These are phyloP conservation scores for Synanthedon myopaeformis DNA, from an alignment of 2,888 invertebrate genomes.

Conservation along the genomic window DNA sequence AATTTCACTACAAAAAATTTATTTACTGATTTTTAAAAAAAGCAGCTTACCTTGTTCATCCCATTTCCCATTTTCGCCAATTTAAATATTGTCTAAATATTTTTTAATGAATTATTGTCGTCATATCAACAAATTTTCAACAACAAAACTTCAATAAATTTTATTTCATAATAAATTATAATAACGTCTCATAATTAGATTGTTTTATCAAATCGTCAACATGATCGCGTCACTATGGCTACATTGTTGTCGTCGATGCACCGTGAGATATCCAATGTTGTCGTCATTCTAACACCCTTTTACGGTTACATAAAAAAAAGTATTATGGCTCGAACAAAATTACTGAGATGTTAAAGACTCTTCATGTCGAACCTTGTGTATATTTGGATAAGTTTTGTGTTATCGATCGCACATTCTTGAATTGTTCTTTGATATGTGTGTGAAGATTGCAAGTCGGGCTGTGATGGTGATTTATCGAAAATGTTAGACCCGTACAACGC, in stretches of 20 bases:
- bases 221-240: slow-evolving; percentile 60
- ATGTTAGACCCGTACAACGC: slow-evolving; percentile 21
- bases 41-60: slow-evolving; percentile 84
- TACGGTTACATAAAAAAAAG: slow-evolving; percentile 24
- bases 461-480: slow-evolving; percentile 7
- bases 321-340: slow-evolving; percentile 8
- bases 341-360: not conserved
- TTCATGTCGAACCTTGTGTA: slow-evolving; percentile 2
- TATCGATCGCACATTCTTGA: slow-evolving; percentile 23
- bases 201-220: slow-evolving; percentile 50
- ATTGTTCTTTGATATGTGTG: not conserved
- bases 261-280: slow-evolving; percentile 34
- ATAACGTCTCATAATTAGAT: slow-evolving; percentile 20
- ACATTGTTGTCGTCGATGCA: slow-evolving; percentile 63
- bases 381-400: slow-evolving; percentile 17
- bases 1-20: no score
- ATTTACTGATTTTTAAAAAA: not conserved
- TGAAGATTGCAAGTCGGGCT: not conserved
- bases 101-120: slow-evolving; percentile 37
- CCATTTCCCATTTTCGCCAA: slow-evolving; percentile 80
- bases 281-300: slow-evolving; percentile 17
- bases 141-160: slow-evolving; percentile 26
- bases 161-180: slow-evolving; percentile 28
- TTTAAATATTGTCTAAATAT: slow-evolving; percentile 17
- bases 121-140: slow-evolving; percentile 16